Base-by-base conservation (phyloP, 2,113 vertebrate genomes). In the Tachuris rubrigastra region DNA sequence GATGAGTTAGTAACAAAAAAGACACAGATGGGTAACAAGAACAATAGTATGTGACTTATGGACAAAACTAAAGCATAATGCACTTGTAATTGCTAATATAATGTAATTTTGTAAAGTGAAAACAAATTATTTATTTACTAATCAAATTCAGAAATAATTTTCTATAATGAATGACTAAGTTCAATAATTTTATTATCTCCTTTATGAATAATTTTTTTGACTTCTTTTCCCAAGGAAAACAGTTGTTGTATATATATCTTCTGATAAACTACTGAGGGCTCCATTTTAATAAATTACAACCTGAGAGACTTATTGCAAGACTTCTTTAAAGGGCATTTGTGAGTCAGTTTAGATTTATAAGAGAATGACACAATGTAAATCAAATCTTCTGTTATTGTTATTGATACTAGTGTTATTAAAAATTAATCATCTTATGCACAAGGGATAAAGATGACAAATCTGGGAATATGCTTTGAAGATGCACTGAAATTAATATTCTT, bases 401-500 rank as follows among this genome's bases (percentile, higher is more conserved):
- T 49, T 95, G 75, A 80, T 80, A 28, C 14, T 49, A n/a, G 28
- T 44, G 44, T 68, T 86, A 80, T 80, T 88, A 80, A 46, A 86
- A 80, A 90, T 75, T 90, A 89, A 79, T 93, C 50, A 52, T 68
- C 13, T 74, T 86, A 42, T 60, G 41, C 67, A 83, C 6, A 10
- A 76, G 46, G 63, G 81, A 74, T 95, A 94, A 81, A 87, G 71
- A 59, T 73, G 62, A 31, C 41, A 74, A 69, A 86, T 94, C 35
- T 12, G 30, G 33, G 55, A 58, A 69, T 76, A 37, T 39, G 18
- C 56, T 76, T 93, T 91, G 71, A 72, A 79, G 78, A 78, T 65
- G 44, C 41, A 86, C 50, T 72, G 67, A 96, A 95, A 90, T 95
- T 10, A 93, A 96, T 88, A 44, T 24, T 62, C 67, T 59, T 77